These are phyloP conservation scores for Alectoris magna DNA, from an alignment of 2,797 vertebrate species.

Conservation along the genomic window DNA sequence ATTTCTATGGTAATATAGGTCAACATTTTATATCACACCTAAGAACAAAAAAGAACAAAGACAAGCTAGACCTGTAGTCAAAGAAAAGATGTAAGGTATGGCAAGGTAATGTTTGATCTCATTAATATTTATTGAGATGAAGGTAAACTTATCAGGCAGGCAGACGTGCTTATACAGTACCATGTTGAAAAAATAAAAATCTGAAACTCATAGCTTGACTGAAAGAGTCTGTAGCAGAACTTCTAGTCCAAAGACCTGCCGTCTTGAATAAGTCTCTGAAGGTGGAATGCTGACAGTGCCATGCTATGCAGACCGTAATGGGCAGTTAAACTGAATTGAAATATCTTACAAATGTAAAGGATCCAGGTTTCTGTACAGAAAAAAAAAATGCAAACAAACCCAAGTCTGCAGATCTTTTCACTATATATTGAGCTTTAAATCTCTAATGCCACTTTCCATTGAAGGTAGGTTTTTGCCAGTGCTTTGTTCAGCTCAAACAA, in stretches of 20 bases:
- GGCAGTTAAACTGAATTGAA: neutral
- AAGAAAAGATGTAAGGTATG: neutral
- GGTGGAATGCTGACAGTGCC: neutral
- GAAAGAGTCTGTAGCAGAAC: neutral
- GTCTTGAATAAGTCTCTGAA: neutral
- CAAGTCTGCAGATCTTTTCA: neutral
- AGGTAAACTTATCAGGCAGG: neutral
- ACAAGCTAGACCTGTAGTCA: neutral
- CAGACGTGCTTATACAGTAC: neutral
- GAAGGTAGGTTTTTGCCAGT: neutral
- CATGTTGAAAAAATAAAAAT: neutral
- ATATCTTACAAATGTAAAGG: neutral
- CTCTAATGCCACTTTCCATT: neutral
- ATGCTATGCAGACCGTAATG: rapidly evolving
- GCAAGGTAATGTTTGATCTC: neutral
- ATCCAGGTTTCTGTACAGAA: neutral
- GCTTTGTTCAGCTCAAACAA: neutral
- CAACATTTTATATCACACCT: neutral
- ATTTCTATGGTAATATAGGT: neutral
- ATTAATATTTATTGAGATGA: neutral
- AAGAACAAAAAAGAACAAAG: neutral
- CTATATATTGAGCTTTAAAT: neutral
- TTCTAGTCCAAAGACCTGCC: neutral
- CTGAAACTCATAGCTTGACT: neutral
- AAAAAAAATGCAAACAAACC: neutral